A percentile compares a stretch with the other conserved stretches of the same genome.
phyloP scores from a whole-genome alignment of 2,888 invertebrate genomes.

The Epirrhoe alternata region DNA sequence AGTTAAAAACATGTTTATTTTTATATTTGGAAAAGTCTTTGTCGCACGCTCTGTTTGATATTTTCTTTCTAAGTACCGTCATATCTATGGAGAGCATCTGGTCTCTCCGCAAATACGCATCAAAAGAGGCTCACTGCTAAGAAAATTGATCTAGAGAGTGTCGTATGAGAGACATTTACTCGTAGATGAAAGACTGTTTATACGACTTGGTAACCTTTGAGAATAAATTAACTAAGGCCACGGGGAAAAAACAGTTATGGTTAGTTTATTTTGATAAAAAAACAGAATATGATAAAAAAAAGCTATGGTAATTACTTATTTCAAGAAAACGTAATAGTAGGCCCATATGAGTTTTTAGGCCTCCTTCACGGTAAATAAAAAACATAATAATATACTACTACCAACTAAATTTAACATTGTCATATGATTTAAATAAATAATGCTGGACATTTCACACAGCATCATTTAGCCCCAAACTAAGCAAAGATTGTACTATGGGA shows the following conservation, averaged over 20 bases:
- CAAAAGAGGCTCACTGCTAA: conserved; percentile 43
- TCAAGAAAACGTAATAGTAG: too few relatives aligned
- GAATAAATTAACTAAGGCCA: not conserved
- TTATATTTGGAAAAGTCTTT: not conserved
- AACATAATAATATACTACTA: too few relatives aligned
- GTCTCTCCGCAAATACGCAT: conserved; percentile 46
- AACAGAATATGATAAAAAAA: too few relatives aligned
- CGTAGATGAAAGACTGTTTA: conserved; percentile 38
- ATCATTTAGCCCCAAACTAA: too few relatives aligned
- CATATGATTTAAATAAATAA: too few relatives aligned
- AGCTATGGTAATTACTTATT: too few relatives aligned
- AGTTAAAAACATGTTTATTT: not conserved
- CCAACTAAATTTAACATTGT: too few relatives aligned
- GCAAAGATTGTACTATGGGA: too few relatives aligned
- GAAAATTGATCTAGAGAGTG: conserved; percentile 43
- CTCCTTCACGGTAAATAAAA: too few relatives aligned
- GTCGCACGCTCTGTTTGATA: conserved; percentile 6
- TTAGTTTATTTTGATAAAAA: too few relatives aligned
- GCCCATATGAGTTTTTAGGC: too few relatives aligned
- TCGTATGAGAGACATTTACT: conserved; percentile 34
- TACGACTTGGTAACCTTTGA: conserved; percentile 21
- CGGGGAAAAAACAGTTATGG: not conserved
- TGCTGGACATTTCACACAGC: too few relatives aligned
- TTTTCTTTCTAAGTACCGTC: conserved; percentile 19
- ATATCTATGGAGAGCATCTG: conserved; percentile 45